Evolutionary conservation across 1,140 invertebrate genomes (phyloP), one percentile per base, ranked within the genome.

Genomic region (Drosophila triauraria): DNA sequence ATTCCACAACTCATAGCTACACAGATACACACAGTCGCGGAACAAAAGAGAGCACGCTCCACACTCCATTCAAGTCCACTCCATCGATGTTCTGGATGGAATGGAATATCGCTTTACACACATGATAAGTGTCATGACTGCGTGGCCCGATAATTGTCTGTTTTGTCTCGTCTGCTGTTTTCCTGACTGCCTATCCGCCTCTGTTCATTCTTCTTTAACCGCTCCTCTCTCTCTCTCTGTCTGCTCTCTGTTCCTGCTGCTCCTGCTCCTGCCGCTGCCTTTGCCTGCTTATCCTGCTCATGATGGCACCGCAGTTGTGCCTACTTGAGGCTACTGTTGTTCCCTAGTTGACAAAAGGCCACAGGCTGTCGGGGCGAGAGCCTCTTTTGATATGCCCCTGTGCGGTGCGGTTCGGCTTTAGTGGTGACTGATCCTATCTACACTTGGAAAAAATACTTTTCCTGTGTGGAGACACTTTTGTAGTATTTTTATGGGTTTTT

Each of bases 51-150:
- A 77, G 56, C 64, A 67, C 58, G 57, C 59, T 69, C 80, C 75
- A 80, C 75, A 80, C 78, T 75, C 60, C 62, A 61, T 44, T 71
- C 30, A 61, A 77, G 74, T 68, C 61, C 74, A 72, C 67, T 71
- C 53, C 70, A 72, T 60, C 70, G 68, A 72, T 72, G 68, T 60
- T 72, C 69, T 72, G 67, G 30, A 32, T 69, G 46, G 47, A 46
- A 48, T 51, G 70, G 63, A 54, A 75, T 87, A 87, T 87, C 83
- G 59, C 84, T 88, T 87, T 80, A 80, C 84, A 88, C 74, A 80
- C 60, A 72, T 63, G 84, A 87, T 78, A 77, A 78, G 75, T 78
- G 75, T 60, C 50, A 69, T 76, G 64, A 70, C 40, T 72, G 70
- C 59, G 67, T 78, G 65, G 75, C 76, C 51, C 46, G 75, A 78